Base-by-base conservation (phyloP, 53 echinoderm and acorn worm genomes). In the Paelopatides confundens region DNA sequence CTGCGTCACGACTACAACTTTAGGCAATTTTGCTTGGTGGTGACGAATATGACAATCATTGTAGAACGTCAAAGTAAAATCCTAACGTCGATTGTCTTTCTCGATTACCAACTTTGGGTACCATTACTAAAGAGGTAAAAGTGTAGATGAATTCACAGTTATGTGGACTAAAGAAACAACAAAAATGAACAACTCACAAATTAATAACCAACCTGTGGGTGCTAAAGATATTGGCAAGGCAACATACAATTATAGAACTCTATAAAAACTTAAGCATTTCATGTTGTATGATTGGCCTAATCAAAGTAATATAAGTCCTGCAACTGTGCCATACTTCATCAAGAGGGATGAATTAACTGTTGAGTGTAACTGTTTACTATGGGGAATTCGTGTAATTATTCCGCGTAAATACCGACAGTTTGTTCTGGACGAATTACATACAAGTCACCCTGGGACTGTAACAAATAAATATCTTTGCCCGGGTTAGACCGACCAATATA, bases 391-490 rank as follows among this genome's bases (percentile, higher is more conserved):
- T 51, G 93, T 89, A 4, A 68, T 92, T 31, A 92, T 92, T 46
- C 89, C 89, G 14, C 21, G 52, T 31, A 86, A 86, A 62, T 81
- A 83, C 18, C 86, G 81, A 49, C 31, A 79, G 26, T 38, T 14
- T 29, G 63, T 92, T 46, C 70, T 89, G 5, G 40, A 85, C 9
- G 92, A 92, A 26, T 66, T 92, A 12, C 92, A 89, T 50, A n/a
- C 36, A 29, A 63, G 77, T 23, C 89, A 93, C 35, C 86, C 89
- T 3, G 93, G 89, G 38, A 82, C 86, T 7, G 89, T 89, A 3
- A 30, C 71, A 11, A 93, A 89, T 89, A 86, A 89, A 86, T 92
- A 4, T 89, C 36, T 53, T 89, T 82, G 93, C 93, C 89, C 8
- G 63, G 87, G 28, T 68, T 92, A 76, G 89, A 89, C 36, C 53